A percentile compares a stretch with the other conserved stretches of the same genome.
These are phyloP conservation scores for Urocitellus parryii DNA, from an alignment of 2,113 vertebrate genomes.

Conservation along the genomic window DNA sequence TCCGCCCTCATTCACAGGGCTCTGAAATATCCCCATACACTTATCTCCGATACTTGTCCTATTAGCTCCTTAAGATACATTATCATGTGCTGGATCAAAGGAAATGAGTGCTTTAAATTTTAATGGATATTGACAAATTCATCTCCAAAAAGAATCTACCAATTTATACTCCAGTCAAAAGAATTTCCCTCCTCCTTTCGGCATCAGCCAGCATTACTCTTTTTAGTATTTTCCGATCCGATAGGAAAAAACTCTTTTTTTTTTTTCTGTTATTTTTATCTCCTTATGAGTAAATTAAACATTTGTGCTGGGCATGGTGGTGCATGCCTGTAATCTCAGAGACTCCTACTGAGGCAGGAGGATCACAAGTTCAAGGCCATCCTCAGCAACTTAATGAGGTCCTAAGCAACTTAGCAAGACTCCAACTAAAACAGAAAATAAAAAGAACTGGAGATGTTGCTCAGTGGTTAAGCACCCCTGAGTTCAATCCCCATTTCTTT, in stretches of 20 bases:
- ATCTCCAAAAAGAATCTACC: slow-evolving; percentile 55
- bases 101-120: slow-evolving; percentile 50
- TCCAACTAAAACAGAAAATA: no score
- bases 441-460: no score
- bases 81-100: background rate
- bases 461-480: no score
- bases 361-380: no score
- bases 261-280: background rate
- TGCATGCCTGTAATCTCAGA: no score
- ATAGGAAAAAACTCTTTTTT: background rate
- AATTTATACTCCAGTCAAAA: background rate
- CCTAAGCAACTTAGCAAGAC: no score
- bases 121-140: slow-evolving; percentile 70
- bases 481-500: background rate
- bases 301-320: no score
- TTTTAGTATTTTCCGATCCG: slow-evolving; percentile 47
- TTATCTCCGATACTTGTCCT: slow-evolving; percentile 29
- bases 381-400: no score
- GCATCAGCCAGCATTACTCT: background rate
- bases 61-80: slow-evolving; percentile 37
- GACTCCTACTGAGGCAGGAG: no score
- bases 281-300: background rate
- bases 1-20: background rate
- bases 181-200: background rate
- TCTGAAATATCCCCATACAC: slow-evolving; percentile 24